Evolutionary conservation across 2,113 vertebrate genomes (phyloP).

Genomic region (Lophius piscatorius): DNA sequence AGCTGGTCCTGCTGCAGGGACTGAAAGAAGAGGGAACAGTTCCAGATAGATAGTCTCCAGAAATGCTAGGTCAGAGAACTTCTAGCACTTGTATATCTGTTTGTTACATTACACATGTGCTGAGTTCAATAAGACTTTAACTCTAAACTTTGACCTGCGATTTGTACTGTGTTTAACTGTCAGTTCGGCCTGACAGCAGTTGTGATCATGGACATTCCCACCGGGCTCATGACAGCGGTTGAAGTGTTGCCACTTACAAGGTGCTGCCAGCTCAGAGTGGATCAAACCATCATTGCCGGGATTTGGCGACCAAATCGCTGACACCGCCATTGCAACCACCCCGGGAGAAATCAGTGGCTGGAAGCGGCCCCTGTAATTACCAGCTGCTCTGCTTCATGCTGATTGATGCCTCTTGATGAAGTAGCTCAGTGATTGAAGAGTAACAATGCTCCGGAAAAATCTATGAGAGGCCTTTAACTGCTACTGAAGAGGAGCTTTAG

Average conservation of each 20-base stretch:
- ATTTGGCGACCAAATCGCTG: conserved; percentile 22
- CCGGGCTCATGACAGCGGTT: conserved; percentile 8
- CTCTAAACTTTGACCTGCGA: no score
- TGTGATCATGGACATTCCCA: background rate
- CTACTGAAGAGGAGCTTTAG: conserved; percentile 33
- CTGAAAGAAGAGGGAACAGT: no score
- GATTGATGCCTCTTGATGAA: conserved; percentile 75
- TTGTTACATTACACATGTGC: no score
- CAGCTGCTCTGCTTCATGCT: conserved; percentile 40
- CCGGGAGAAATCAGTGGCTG: conserved; percentile 67
- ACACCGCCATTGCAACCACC: conserved; percentile 2
- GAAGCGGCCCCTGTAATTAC: conserved; percentile 69
- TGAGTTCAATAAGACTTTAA: no score
- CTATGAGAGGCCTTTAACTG: conserved; percentile 65
- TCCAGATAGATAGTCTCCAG: no score
- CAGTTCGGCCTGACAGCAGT: no score
- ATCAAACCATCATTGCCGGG: conserved; percentile 15
- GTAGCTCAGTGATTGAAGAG: conserved; percentile 74
- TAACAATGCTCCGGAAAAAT: conserved; percentile 62
- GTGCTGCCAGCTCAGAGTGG: conserved; percentile 28
- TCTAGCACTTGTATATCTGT: no score
- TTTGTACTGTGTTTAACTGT: no score
- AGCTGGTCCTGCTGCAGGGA: no score
- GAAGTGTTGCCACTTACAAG: no score
- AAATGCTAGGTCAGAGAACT: no score